Percentiles rank a stretch among this genome's conserved stretches.
Conservation (phyloP, 2,888 invertebrate genomes). For the Tinea semifulvella region DNA sequence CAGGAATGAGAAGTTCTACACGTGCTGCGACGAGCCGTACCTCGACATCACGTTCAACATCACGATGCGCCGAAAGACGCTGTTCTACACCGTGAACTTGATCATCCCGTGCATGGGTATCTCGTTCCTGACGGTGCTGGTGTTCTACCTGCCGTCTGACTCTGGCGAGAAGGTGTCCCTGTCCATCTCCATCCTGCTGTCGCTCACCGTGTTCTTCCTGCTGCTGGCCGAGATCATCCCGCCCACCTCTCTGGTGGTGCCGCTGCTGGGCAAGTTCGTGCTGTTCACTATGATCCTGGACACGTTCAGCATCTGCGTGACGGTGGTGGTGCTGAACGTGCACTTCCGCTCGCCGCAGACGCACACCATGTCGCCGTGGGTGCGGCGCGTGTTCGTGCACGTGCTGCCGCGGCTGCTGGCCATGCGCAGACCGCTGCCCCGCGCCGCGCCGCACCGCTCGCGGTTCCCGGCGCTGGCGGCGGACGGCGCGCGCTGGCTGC, state of each 20-base stretch:
- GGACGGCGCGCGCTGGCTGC: constrained; percentile 18
- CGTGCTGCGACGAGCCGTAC: constrained; percentile 97
- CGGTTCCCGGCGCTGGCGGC: constrained; percentile 34
- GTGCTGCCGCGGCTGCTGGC: constrained; percentile 92
- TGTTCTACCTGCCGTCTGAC: constrained; percentile 97
- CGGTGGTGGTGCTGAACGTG: constrained; percentile 95
- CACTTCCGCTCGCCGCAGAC: constrained; percentile 98
- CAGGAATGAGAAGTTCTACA: constrained; percentile 93
- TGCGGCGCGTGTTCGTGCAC: constrained; percentile 94
- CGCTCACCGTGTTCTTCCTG: constrained; percentile 96
- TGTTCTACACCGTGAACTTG: constrained; percentile 96
- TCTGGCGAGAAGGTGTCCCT: constrained; percentile 98
- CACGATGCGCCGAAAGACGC: constrained; percentile 93
- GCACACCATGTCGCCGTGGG: constrained; percentile 98
- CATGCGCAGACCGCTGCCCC: constrained; percentile 85
- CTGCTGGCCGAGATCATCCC: constrained; percentile 71
- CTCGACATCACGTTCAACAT: constrained; percentile 97
- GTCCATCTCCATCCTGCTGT: constrained; percentile 93
- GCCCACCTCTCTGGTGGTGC: constrained; percentile 92
- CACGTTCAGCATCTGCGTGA: constrained; percentile 89
- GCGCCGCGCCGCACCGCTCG: constrained; percentile 68
- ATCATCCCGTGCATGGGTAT: constrained; percentile 98
- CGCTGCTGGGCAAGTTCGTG: constrained; percentile 92
- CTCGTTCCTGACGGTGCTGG: constrained; percentile 95
- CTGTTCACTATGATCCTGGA: constrained; percentile 96